These are phyloP conservation scores for Centropristis striata DNA, from an alignment of 2,113 vertebrate species.

Conservation along the genomic window DNA sequence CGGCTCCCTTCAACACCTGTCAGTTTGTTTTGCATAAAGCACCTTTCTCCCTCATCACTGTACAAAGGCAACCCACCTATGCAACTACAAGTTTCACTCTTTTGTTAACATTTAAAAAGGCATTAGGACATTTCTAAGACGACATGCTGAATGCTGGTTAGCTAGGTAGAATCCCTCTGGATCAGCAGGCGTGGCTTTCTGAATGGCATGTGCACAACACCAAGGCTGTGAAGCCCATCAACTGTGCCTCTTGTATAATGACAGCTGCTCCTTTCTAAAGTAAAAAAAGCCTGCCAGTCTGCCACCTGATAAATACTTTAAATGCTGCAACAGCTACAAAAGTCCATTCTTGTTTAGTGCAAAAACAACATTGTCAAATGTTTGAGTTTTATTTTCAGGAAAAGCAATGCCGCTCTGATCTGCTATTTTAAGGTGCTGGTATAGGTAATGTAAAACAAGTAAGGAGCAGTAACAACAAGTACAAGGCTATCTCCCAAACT, in stretches of 20 bases:
- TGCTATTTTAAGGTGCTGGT: constrained; percentile 85
- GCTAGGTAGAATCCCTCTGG: constrained; percentile 8
- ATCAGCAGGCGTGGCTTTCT: constrained; percentile 6
- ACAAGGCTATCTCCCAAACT: constrained; percentile 44
- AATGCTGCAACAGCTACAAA: constrained; percentile 64
- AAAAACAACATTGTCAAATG: constrained; percentile 70
- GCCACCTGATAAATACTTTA: constrained; percentile 40
- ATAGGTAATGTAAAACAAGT: constrained; percentile 67
- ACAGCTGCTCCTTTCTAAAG: not conserved
- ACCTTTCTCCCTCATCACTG: constrained; percentile 11
- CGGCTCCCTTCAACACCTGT: constrained; percentile 18
- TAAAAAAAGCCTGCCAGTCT: constrained; percentile 13
- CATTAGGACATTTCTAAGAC: constrained; percentile 41
- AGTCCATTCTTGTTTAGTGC: constrained; percentile 79
- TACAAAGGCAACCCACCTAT: constrained; percentile 25
- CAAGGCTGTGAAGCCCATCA: constrained; percentile 1
- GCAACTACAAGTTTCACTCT: not conserved
- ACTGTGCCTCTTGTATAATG: not conserved
- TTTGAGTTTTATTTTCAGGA: constrained; percentile 60
- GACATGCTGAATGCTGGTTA: constrained; percentile 24
- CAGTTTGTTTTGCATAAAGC: constrained; percentile 48
- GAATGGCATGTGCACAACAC: not conserved
- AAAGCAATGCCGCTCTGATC: constrained; percentile 76
- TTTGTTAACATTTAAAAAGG: constrained; percentile 50
- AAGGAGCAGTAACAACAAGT: constrained; percentile 62